Percentiles rank a stretch among this genome's conserved stretches.
These are phyloP conservation scores for Ophiothrix spiculata DNA, from an alignment of 35 echinoderm and acorn worm species.

Conservation along the genomic window DNA sequence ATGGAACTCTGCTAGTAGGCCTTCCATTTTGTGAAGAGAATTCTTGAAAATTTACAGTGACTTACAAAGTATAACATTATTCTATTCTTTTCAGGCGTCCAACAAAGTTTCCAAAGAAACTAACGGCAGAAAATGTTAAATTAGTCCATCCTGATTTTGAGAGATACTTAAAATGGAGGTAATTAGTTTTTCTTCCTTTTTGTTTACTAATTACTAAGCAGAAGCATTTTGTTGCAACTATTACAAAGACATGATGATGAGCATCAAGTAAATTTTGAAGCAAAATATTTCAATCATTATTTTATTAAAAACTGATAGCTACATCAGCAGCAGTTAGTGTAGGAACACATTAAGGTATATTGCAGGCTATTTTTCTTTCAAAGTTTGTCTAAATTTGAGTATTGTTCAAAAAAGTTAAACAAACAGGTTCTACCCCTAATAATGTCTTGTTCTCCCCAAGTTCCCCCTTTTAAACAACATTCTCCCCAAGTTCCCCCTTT, in stretches of 20 bases:
- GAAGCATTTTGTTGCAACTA: background rate
- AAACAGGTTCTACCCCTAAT: too few relatives aligned
- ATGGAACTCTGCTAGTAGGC: too few relatives aligned
- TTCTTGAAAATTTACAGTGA: background rate
- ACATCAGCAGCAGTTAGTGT: background rate
- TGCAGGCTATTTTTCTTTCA: background rate
- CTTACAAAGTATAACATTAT: background rate
- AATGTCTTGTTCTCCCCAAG: too few relatives aligned
- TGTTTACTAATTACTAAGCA: background rate
- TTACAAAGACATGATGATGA: too few relatives aligned
- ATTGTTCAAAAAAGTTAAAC: too few relatives aligned
- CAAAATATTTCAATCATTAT: too few relatives aligned
- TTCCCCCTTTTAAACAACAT: too few relatives aligned
- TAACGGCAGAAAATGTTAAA: slow-evolving; percentile 77
- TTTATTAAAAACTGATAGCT: background rate
- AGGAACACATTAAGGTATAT: background rate
- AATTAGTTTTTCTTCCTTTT: slow-evolving; percentile 5
- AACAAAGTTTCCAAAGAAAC: slow-evolving; percentile 51
- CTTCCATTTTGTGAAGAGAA: background rate
- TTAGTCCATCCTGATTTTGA: slow-evolving; percentile 94
- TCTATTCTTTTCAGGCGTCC: slow-evolving; percentile 41
- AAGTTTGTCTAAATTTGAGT: too few relatives aligned
- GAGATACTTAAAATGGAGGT: slow-evolving; percentile 89
- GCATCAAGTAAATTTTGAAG: too few relatives aligned
- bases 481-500: too few relatives aligned